These are phyloP conservation scores for Dendroctonus ponderosae DNA, from an alignment of 1,140 invertebrate species.

Conservation along the genomic window DNA sequence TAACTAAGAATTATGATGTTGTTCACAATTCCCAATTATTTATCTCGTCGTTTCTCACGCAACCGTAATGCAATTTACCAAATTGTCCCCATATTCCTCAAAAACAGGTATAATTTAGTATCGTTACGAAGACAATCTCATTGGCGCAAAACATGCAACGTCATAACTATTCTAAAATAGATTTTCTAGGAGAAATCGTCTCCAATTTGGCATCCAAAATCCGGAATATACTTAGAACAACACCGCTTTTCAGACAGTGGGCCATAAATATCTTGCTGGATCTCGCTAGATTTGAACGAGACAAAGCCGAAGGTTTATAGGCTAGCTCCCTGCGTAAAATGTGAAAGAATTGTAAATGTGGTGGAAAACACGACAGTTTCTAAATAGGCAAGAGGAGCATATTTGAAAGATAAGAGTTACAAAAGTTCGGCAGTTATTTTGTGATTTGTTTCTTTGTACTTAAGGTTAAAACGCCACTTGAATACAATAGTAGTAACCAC, in stretches of 20 bases:
- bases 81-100: neutral
- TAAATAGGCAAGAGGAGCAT: neutral
- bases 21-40: too few species aligned
- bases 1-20: too few species aligned
- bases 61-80: too few species aligned
- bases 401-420: neutral
- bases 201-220: slow-evolving; percentile 51
- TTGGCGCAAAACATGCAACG: slow-evolving; percentile 37
- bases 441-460: too few species aligned
- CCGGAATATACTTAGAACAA: slow-evolving; percentile 49
- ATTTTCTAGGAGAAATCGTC: slow-evolving; percentile 48
- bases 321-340: slow-evolving; percentile 24
- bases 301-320: slow-evolving; percentile 26
- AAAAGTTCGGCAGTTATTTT: too few species aligned
- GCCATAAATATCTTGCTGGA: slow-evolving; percentile 36
- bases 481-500: neutral
- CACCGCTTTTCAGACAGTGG: slow-evolving; percentile 38
- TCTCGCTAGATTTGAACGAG: slow-evolving; percentile 25
- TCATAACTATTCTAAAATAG: slow-evolving; percentile 48
- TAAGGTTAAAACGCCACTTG: neutral
- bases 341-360: slow-evolving; percentile 27
- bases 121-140: slow-evolving; percentile 14
- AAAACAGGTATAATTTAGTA: slow-evolving; percentile 7
- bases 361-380: slow-evolving; percentile 21
- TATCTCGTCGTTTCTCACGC: too few species aligned